phyloP scores from a whole-genome alignment of 2,797 vertebrate genomes.

The Lepilemur septentrionalis region DNA sequence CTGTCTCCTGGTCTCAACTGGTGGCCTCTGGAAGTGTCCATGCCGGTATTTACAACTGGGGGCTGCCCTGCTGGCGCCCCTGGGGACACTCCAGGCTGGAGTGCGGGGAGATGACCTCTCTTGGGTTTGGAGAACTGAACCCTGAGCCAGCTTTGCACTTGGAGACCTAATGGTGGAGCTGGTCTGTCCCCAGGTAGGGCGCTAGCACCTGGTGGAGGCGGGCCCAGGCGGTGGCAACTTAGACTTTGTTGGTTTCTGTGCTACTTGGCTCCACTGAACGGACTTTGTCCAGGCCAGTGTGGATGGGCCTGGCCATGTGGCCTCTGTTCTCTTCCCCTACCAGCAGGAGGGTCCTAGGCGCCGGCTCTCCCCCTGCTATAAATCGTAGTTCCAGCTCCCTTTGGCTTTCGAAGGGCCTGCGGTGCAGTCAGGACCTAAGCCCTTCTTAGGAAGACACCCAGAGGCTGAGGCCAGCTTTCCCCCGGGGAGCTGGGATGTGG shows the following conservation, averaged over 20 bases:
- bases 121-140: not conserved
- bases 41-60: accelerated
- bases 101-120: not conserved
- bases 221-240: not conserved
- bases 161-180: not conserved
- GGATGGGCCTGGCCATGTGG: not conserved
- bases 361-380: not conserved
- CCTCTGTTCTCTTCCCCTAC: not conserved
- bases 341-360: not conserved
- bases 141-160: not conserved
- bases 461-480: not conserved
- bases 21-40: not conserved
- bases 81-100: accelerated
- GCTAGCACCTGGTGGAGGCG: not conserved
- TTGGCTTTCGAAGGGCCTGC: not conserved
- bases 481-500: not conserved
- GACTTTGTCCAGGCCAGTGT: not conserved
- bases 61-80: not conserved
- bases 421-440: too few relatives aligned
- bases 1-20: not conserved
- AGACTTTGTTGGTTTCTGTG: accelerated
- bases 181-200: too few relatives aligned
- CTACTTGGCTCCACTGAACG: not conserved
- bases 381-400: not conserved
- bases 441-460: not conserved